These are phyloP conservation scores for Eupithecia insigniata DNA, from an alignment of 2,888 invertebrate species.

Conservation along the genomic window DNA sequence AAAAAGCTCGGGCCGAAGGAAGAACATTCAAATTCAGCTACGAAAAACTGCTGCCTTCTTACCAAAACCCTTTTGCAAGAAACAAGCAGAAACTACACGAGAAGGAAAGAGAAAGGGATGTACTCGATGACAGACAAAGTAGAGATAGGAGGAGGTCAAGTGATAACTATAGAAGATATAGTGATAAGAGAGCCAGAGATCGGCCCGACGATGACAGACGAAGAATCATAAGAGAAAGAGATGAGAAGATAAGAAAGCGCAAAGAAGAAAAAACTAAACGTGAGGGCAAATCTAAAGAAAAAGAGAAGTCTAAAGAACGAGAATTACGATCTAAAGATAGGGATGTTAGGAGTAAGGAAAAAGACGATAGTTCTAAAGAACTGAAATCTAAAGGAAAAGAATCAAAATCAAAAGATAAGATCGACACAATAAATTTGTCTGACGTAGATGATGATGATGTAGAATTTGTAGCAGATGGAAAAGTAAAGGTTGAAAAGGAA, in stretches of 20 bases:
- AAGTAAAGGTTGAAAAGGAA: conserved; percentile 56
- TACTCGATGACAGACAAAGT: conserved; percentile 45
- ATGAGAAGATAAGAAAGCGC: conserved; percentile 31
- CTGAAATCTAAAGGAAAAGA: conserved; percentile 45
- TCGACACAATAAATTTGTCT: conserved; percentile 43
- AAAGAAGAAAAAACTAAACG: conserved; percentile 39
- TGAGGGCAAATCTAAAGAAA: conserved; percentile 40
- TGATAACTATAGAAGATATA: conserved; percentile 42
- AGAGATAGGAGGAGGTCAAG: conserved; percentile 51
- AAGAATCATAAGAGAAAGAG: conserved; percentile 38
- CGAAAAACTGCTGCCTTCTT: conserved; percentile 72
- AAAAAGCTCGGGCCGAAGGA: conserved; percentile 73
- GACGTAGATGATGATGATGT: conserved; percentile 26
- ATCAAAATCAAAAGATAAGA: conserved; percentile 46
- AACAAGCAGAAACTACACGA: conserved; percentile 54
- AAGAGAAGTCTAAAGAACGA: conserved; percentile 51
- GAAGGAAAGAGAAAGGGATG: conserved; percentile 32
- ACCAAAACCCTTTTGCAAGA: conserved; percentile 78
- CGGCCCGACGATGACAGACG: conserved; percentile 28
- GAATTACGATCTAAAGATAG: conserved; percentile 51
- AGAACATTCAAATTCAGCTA: conserved; percentile 77
- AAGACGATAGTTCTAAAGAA: conserved; percentile 26
- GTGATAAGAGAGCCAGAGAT: conserved; percentile 32
- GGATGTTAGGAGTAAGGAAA: conserved; percentile 39
- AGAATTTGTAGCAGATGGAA: conserved; percentile 39